Evolutionary conservation across 2,888 invertebrate species (phyloP), one percentile per base, ranked within the genome.

Genomic region (Gibbula magus): DNA sequence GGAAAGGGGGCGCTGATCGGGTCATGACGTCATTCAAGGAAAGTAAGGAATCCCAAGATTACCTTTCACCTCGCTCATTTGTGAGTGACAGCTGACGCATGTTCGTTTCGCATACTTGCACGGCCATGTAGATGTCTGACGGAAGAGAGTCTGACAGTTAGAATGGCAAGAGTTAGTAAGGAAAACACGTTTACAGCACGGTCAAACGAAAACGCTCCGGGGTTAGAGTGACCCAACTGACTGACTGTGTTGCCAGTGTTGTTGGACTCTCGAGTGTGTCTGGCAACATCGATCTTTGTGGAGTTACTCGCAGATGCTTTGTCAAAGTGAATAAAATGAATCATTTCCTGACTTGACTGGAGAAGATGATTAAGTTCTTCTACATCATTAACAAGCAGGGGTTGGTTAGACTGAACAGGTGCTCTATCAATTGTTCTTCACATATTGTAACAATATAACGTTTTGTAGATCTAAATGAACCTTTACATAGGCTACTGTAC

Each of bases 311-410:
- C 10, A 35, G 35, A 70, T 70, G 32, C 70, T 35, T 61, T 61
- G 39, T 70, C 70, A 39, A 20, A 25, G 10, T 22, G n/a, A 70
- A 70, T 70, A 39, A 70, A 29, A 70, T 70, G 70, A 70, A 70
- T 70, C 70, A 70, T 70, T 35, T 25, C 29, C 18, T 70, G 32
- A 39, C 32, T 70, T 20, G 70, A 70, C 70, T 39, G 66, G 10
- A 51, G 8, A 81, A 20, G 18, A 89, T 88, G 88, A 87, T 89
- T 2, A 86, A 88, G 22, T 89, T 85, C 66, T 78, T 89, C 7
- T 74, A 86, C 32, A 83, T 89, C 22, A 82, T 84, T 10, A 88
- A 87, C 74, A 83, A 79, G n/a, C 83, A 80, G 56, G 89, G 88
- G 8, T 81, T 82, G 29, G 73, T 86, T 3, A 66, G 86, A 16